phyloP scores from a whole-genome alignment of 2,797 vertebrate genomes.

The Podargus strigoides region DNA sequence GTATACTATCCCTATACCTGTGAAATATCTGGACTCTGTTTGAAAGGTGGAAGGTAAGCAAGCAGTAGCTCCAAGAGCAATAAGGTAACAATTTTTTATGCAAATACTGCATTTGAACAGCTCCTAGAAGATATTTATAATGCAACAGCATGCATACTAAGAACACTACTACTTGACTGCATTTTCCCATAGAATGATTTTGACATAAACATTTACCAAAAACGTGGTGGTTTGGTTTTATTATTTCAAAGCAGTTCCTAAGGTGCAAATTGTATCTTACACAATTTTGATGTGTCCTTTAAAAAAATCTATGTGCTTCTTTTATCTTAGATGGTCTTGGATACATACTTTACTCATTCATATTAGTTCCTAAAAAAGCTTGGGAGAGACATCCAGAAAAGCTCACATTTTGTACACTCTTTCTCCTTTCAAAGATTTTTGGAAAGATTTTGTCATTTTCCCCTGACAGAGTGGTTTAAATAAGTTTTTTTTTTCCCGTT shows the following conservation, averaged over 20 bases:
- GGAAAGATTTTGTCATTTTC: background rate
- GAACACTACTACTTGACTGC: background rate
- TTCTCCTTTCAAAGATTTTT: background rate
- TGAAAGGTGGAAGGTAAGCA: background rate
- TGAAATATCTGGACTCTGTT: background rate
- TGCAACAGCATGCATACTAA: background rate
- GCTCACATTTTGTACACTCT: background rate
- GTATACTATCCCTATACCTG: background rate
- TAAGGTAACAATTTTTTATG: background rate
- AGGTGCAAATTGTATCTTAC: background rate
- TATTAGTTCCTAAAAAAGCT: background rate
- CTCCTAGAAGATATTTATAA: constrained; percentile 6
- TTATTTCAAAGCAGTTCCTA: constrained; percentile 23
- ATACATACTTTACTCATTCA: background rate
- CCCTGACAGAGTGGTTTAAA: background rate
- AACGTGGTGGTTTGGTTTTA: background rate
- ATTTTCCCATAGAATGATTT: background rate
- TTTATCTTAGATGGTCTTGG: background rate
- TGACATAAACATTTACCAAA: background rate
- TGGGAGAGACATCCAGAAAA: background rate
- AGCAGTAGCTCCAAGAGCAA: background rate
- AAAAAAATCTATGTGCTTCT: constrained; percentile 64
- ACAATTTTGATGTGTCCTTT: background rate
- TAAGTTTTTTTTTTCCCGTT: background rate
- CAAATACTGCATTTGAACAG: background rate